Evolutionary conservation across 2,113 vertebrate genomes (phyloP).

Genomic region (Narcine bancroftii): DNA sequence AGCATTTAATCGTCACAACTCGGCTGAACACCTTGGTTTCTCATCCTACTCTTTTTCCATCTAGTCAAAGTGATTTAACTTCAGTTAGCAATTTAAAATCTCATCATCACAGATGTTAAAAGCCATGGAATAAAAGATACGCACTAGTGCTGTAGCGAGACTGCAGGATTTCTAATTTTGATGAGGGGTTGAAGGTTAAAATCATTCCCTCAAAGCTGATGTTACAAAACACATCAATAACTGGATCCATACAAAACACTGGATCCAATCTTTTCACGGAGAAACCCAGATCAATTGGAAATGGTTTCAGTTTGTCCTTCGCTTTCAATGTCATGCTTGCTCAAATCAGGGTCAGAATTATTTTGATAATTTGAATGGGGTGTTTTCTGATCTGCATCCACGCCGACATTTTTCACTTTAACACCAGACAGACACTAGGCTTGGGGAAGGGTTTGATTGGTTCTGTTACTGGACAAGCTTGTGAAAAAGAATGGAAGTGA

Average conservation of each 20-base stretch:
- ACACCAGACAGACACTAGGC: neutral
- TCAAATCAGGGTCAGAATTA: neutral
- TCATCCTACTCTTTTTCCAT: neutral
- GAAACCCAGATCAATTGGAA: neutral
- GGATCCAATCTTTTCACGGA: neutral
- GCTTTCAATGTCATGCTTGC: neutral
- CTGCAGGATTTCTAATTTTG: neutral
- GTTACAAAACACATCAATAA: neutral
- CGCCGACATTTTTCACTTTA: neutral
- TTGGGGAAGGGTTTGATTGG: neutral
- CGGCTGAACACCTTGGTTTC: neutral
- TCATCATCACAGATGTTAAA: neutral
- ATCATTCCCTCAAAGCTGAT: neutral
- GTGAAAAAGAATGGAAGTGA: neutral
- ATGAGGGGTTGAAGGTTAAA: neutral
- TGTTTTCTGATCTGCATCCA: neutral
- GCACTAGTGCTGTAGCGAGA: neutral
- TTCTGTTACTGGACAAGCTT: too few species aligned
- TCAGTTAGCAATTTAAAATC: neutral
- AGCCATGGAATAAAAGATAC: neutral
- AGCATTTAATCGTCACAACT: neutral
- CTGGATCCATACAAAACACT: neutral
- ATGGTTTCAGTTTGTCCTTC: neutral
- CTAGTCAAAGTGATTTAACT: conserved; percentile 9
- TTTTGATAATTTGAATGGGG: neutral